A percentile compares a stretch with the other conserved stretches of the same genome.
Conservation (phyloP, 1,140 invertebrate species). For the Meloidogyne exigua region DNA sequence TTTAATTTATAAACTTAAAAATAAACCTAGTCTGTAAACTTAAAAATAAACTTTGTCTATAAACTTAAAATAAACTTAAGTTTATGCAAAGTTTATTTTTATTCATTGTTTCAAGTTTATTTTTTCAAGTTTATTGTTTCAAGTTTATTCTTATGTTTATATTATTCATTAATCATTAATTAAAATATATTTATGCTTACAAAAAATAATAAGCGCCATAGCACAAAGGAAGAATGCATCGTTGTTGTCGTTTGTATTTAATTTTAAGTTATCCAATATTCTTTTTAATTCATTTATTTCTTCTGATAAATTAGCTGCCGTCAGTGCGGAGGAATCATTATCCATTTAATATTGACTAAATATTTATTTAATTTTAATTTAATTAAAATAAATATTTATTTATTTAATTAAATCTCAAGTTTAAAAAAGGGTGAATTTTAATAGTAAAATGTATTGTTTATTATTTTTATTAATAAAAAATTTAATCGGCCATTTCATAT, state of each 20-base stretch:
- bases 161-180: not conserved
- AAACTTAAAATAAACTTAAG: too few species aligned
- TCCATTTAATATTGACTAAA: not conserved
- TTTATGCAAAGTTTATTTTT: too few species aligned
- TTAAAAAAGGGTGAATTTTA: not conserved
- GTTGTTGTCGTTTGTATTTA: constrained; percentile 34
- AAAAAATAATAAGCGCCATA: constrained; percentile 56
- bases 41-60: too few species aligned
- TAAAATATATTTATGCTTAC: constrained; percentile 33
- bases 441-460: not conserved
- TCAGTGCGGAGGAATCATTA: not conserved
- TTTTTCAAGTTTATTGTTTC: too few species aligned
- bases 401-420: not conserved
- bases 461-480: not conserved
- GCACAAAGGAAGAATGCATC: constrained; percentile 51
- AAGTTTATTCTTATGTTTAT: too few species aligned
- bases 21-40: too few species aligned
- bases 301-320: constrained; percentile 18
- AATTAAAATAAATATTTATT: not conserved
- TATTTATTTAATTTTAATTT: too few species aligned
- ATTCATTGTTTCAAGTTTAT: too few species aligned
- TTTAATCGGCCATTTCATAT: constrained; percentile 1
- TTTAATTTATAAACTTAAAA: too few species aligned
- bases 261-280: constrained; percentile 23
- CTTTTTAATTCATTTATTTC: constrained; percentile 10